Percentiles rank a stretch among this genome's conserved stretches.
Conservation (phyloP, 2,113 vertebrate genomes). For the Grammomys surdaster region DNA sequence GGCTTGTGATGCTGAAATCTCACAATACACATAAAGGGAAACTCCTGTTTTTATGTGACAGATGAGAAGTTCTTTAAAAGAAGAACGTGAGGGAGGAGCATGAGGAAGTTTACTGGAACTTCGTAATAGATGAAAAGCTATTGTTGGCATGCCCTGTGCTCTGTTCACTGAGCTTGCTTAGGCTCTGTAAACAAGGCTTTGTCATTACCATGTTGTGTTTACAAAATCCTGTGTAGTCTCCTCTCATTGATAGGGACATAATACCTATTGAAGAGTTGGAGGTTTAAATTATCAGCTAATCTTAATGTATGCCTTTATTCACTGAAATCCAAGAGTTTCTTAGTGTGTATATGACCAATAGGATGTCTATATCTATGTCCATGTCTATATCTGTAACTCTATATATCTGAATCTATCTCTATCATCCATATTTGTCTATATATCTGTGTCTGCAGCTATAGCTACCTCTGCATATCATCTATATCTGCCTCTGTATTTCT, state of each 20-base stretch:
- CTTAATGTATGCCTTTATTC: constrained; percentile 20
- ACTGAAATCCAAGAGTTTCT: constrained; percentile 36
- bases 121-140: constrained; percentile 44
- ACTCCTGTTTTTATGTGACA: constrained; percentile 4
- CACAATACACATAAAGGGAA: neutral
- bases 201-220: constrained; percentile 50
- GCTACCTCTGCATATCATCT: neutral
- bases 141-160: constrained; percentile 59
- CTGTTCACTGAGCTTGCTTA: constrained; percentile 40
- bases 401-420: neutral
- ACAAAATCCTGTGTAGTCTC: constrained; percentile 46
- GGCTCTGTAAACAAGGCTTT: constrained; percentile 56
- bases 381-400: neutral
- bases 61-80: constrained; percentile 57
- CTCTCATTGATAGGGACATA: constrained; percentile 7
- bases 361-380: neutral
- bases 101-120: constrained; percentile 60
- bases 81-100: constrained; percentile 39
- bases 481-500: neutral
- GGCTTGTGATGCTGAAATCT: neutral
- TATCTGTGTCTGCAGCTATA: neutral
- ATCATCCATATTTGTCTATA: neutral
- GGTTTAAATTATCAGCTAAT: neutral
- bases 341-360: constrained; percentile 5
- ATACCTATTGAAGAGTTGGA: constrained; percentile 38